These are phyloP conservation scores for Rhodinocichla rosea DNA, from an alignment of 2,113 vertebrate genomes.

Conservation along the genomic window DNA sequence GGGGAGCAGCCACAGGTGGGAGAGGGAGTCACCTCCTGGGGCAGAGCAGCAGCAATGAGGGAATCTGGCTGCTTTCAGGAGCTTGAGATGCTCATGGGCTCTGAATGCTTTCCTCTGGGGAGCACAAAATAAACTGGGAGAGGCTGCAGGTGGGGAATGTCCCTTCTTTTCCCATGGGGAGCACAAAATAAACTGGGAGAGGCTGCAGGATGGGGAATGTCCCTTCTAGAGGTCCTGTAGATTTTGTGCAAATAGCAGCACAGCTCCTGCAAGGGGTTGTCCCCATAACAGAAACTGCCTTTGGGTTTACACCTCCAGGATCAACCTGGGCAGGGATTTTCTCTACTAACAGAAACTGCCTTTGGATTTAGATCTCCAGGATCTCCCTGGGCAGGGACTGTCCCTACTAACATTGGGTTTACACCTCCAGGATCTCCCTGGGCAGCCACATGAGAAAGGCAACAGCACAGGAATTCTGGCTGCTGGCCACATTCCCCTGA, in stretches of 20 bases:
- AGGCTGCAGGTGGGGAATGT: background rate
- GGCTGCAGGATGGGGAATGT: background rate
- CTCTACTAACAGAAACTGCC: background rate
- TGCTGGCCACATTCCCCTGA: background rate
- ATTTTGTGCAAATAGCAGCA: background rate
- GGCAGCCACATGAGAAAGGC: background rate
- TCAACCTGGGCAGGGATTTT: too few relatives aligned
- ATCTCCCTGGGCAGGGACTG: too few relatives aligned
- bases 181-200: background rate
- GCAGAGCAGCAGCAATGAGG: background rate
- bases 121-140: background rate
- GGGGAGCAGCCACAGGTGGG: background rate
- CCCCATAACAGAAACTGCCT: background rate
- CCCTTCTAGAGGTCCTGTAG: background rate
- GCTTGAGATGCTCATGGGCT: background rate
- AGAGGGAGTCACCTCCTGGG: background rate
- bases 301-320: background rate
- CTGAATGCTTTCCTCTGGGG: fast-evolving
- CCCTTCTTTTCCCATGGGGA: background rate
- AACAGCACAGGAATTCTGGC: background rate
- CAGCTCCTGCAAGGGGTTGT: background rate
- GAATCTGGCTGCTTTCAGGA: background rate
- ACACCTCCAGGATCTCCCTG: too few relatives aligned
- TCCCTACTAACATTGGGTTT: background rate
- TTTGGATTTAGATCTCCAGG: background rate